Conservation (phyloP, 2,113 vertebrate genomes). For the Heptranchias perlo region DNA sequence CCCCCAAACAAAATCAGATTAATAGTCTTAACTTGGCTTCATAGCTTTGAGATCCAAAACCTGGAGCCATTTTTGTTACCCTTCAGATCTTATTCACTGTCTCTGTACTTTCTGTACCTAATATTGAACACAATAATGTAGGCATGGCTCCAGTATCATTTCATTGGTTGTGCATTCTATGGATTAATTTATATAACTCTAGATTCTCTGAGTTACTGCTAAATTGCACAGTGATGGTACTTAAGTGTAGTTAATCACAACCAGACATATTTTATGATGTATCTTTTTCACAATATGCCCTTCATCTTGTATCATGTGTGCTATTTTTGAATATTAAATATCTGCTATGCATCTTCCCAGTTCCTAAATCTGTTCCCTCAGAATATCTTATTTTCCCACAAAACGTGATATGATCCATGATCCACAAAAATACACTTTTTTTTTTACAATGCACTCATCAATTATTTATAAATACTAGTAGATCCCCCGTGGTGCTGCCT, state of each 20-base stretch:
- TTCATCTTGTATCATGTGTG: neutral
- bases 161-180: neutral
- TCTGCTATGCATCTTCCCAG: neutral
- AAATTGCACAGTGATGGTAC: neutral
- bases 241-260: neutral
- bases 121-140: neutral
- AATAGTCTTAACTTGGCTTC: neutral
- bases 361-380: neutral
- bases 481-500: neutral
- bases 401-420: neutral
- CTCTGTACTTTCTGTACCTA: neutral
- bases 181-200: neutral
- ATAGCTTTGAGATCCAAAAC: neutral
- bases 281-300: neutral
- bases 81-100: neutral
- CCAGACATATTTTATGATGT: neutral
- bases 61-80: neutral
- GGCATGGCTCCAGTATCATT: neutral
- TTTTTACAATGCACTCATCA: constrained; percentile 30
- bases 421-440: neutral
- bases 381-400: neutral
- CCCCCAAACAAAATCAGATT: neutral
- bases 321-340: neutral
- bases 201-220: neutral
- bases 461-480: neutral